Conservation (phyloP, 2,888 invertebrate genomes). For the Nomada fabriciana region DNA sequence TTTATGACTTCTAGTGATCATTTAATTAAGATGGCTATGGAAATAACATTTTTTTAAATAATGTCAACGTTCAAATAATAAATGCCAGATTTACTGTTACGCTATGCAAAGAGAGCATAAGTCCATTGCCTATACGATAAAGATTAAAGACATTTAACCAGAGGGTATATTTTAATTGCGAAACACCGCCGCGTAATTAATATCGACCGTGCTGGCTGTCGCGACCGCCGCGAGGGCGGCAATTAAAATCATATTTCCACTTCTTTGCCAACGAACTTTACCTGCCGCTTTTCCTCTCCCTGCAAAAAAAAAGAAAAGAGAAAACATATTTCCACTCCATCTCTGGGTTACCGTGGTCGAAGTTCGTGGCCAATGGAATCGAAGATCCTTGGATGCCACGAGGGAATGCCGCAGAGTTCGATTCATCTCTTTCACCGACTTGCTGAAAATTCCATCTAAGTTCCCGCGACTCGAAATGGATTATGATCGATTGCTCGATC, state of each 20-base stretch:
- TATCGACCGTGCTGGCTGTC: background rate
- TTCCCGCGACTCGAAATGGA: conserved; percentile 23
- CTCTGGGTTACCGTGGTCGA: conserved; percentile 17
- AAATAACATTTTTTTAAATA: no score
- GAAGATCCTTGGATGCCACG: conserved; percentile 3
- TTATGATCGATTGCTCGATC: conserved; percentile 31
- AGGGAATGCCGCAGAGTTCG: background rate
- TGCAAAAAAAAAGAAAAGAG: background rate
- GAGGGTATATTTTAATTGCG: background rate
- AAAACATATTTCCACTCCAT: background rate
- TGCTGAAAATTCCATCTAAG: conserved; percentile 25
- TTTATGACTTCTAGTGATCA: no score
- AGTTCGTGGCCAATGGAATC: conserved; percentile 30
- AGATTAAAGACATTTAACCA: background rate
- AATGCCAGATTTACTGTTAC: no score
- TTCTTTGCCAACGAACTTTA: background rate
- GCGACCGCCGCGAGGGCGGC: background rate
- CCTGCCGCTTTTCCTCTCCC: background rate
- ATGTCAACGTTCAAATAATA: no score
- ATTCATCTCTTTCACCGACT: conserved; percentile 24
- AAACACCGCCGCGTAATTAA: background rate
- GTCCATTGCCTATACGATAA: background rate
- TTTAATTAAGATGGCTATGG: no score
- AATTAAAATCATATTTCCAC: conserved; percentile 1
- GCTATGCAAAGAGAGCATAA: no score